phyloP scores from a whole-genome alignment of 2,888 invertebrate species.

The Agriopis marginaria region DNA sequence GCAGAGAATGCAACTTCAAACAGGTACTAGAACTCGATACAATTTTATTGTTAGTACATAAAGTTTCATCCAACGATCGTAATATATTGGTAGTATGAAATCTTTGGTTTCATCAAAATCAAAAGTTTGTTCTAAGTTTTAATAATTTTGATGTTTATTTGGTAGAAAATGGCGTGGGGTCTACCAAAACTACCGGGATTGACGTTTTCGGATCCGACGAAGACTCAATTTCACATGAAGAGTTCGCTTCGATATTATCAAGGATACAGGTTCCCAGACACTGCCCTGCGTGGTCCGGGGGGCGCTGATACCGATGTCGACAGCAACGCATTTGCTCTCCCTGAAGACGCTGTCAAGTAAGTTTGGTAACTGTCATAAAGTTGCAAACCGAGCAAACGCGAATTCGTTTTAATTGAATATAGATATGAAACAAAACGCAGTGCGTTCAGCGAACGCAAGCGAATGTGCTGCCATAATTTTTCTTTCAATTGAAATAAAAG shows the following conservation, averaged over 20 bases:
- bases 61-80: neutral
- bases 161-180: slow-evolving; percentile 81
- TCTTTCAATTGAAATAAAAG: neutral
- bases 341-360: slow-evolving; percentile 84
- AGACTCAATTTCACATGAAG: slow-evolving; percentile 86
- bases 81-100: no score
- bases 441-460: no score
- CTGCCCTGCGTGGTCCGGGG: slow-evolving; percentile 85
- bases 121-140: neutral
- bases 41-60: neutral
- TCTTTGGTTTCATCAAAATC: neutral
- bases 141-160: neutral
- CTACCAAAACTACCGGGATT: slow-evolving; percentile 91
- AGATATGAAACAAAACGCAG: slow-evolving; percentile 14
- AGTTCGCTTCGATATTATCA: slow-evolving; percentile 89
- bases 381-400: neutral
- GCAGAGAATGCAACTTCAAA: slow-evolving; percentile 15
- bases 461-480: no score
- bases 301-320: slow-evolving; percentile 87
- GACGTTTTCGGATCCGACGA: slow-evolving; percentile 88
- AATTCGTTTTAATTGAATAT: slow-evolving; percentile 9
- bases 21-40: neutral
- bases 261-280: slow-evolving; percentile 88
- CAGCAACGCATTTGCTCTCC: slow-evolving; percentile 85
- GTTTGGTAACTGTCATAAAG: slow-evolving; percentile 31